phyloP scores from a whole-genome alignment of 1,140 invertebrate genomes.

The Drosophila bocki region DNA sequence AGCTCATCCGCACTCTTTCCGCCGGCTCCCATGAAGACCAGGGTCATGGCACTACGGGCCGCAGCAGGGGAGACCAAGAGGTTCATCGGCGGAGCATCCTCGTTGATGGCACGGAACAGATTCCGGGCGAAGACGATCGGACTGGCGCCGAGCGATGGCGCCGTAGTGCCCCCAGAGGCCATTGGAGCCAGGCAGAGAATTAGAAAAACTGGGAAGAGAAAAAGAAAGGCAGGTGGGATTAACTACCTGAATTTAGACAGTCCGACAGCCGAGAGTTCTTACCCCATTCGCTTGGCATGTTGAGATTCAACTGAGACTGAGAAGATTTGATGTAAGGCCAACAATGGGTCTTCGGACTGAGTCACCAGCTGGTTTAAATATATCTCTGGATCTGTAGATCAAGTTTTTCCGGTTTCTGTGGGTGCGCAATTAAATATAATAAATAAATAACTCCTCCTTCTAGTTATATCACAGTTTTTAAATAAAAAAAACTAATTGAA shows the following conservation, averaged over 20 bases:
- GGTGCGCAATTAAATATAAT: conserved; percentile 1
- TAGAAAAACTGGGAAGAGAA: conserved; percentile 9
- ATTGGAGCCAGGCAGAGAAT: conserved; percentile 42
- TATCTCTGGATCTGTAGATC: background rate
- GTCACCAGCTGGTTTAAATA: conserved; percentile 17
- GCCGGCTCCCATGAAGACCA: conserved; percentile 61
- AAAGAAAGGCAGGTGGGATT: background rate
- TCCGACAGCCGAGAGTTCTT: background rate
- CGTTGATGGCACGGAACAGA: conserved; percentile 55
- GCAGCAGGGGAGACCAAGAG: conserved; percentile 59
- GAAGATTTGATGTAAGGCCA: background rate
- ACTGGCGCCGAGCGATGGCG: conserved; percentile 40
- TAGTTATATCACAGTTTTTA: background rate
- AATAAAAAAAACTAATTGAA: background rate
- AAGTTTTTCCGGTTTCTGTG: conserved; percentile 23
- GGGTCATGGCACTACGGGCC: conserved; percentile 61
- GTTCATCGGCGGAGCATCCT: conserved; percentile 5
- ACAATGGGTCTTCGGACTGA: conserved; percentile 6
- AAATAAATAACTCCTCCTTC: no score
- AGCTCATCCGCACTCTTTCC: conserved; percentile 55
- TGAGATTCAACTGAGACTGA: conserved; percentile 28
- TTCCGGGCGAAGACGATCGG: conserved; percentile 68
- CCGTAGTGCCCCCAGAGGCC: conserved; percentile 52
- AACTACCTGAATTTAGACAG: background rate
- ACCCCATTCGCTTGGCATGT: conserved; percentile 47